phyloP scores from a whole-genome alignment of 2,797 vertebrate species.

The Dicrostonyx torquatus region DNA sequence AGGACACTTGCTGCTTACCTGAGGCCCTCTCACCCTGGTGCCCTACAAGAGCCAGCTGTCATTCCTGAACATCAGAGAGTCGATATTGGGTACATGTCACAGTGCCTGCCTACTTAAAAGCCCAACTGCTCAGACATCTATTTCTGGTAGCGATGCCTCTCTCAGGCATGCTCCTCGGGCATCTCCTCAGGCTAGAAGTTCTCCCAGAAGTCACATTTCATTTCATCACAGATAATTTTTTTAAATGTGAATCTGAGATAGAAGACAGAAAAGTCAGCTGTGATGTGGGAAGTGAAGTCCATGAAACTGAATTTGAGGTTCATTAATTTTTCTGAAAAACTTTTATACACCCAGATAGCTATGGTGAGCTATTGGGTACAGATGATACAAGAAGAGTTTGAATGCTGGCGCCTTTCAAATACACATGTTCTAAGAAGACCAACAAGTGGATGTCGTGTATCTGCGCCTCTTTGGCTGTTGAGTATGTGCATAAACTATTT shows the following conservation, averaged over 20 bases:
- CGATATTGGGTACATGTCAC: background rate
- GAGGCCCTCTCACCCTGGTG: too few relatives aligned
- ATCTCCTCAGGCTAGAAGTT: constrained; percentile 28
- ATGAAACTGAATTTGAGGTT: constrained; percentile 39
- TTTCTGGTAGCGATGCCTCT: background rate
- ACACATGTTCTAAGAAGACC: constrained; percentile 48
- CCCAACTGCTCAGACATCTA: background rate
- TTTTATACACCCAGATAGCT: background rate
- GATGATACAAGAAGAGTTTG: background rate
- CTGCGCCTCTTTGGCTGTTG: constrained; percentile 54
- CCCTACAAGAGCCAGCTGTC: background rate
- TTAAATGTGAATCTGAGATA: background rate
- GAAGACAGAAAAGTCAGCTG: background rate
- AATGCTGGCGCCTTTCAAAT: constrained; percentile 44
- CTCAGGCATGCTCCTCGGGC: background rate
- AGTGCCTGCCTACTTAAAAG: constrained; percentile 52
- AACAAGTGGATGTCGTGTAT: constrained; percentile 47
- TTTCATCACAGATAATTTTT: constrained; percentile 42
- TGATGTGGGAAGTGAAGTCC: background rate
- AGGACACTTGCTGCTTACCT: background rate
- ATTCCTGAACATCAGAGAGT: background rate
- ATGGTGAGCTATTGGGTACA: background rate
- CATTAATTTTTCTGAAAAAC: constrained; percentile 22
- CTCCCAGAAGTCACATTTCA: constrained; percentile 36
- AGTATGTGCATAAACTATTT: background rate